These are phyloP conservation scores for Amiota communis DNA, from an alignment of 2,888 invertebrate species.

Conservation along the genomic window DNA sequence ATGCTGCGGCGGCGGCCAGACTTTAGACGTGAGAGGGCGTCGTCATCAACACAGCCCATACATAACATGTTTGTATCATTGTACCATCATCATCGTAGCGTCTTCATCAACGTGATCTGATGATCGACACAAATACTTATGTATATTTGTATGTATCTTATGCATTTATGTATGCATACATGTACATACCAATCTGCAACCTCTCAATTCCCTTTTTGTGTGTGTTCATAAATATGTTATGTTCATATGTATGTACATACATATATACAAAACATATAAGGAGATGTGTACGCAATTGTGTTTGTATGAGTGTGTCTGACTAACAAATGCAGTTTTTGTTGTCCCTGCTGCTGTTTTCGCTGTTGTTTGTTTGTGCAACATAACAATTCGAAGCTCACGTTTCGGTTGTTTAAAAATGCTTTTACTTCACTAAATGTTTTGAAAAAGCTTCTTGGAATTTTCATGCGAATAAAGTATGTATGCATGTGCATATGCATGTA, in stretches of 20 bases:
- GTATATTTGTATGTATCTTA: background rate
- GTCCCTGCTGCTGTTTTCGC: background rate
- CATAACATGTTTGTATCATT: background rate
- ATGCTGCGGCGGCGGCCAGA: background rate
- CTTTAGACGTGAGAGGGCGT: background rate
- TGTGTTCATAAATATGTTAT: background rate
- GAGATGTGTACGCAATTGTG: background rate
- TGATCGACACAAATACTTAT: background rate
- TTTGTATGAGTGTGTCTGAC: conserved; percentile 11
- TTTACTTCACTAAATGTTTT: conserved; percentile 6
- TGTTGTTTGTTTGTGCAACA: conserved; percentile 16
- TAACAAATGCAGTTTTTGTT: conserved; percentile 17
- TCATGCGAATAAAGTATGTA: background rate
- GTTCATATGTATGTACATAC: background rate
- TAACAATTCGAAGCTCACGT: conserved; percentile 15
- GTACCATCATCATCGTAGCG: background rate
- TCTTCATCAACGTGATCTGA: conserved; percentile 3
- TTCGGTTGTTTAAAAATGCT: conserved; percentile 21
- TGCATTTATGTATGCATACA: background rate
- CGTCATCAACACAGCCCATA: conserved; percentile 2
- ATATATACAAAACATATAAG: background rate
- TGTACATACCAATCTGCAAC: too few relatives aligned
- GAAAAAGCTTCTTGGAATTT: conserved; percentile 8
- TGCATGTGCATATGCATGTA: background rate
- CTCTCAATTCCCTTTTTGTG: background rate